phyloP scores from a whole-genome alignment of 2,888 invertebrate species.

The Arrhopalites spinosus region DNA sequence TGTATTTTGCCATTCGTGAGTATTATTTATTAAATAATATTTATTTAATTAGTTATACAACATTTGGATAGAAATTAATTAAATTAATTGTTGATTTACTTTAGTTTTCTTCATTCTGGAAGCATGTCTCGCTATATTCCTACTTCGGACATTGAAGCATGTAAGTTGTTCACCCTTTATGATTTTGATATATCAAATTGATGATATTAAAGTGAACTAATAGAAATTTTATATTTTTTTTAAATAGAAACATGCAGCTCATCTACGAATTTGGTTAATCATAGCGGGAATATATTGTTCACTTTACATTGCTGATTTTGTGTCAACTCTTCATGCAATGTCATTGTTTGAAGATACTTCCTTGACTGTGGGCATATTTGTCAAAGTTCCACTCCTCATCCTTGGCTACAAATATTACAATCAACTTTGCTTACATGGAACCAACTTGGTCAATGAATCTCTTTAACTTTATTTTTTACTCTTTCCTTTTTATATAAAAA shows the following conservation, averaged over 20 bases:
- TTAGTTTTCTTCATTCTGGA: conserved; percentile 30
- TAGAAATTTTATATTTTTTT: neutral
- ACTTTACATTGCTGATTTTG: conserved; percentile 26
- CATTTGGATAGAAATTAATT: neutral
- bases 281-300: neutral
- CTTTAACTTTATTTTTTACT: neutral
- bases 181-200: neutral
- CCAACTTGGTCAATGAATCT: conserved; percentile 1
- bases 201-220: neutral
- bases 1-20: conserved; percentile 34
- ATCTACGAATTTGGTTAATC: conserved; percentile 18
- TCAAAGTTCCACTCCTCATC: conserved; percentile 27
- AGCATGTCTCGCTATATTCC: conserved; percentile 12
- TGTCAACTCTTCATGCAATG: conserved; percentile 27
- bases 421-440: neutral
- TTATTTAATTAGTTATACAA: neutral
- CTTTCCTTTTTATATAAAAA: too few species aligned
- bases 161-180: conserved; percentile 6
- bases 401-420: conserved; percentile 22
- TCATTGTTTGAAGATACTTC: conserved; percentile 26
- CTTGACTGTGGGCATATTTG: conserved; percentile 17
- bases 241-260: conserved; percentile 8
- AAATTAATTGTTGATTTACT: neutral
- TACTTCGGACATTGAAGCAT: conserved; percentile 11
- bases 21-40: neutral